Percentiles rank a stretch among this genome's conserved stretches.
Evolutionary conservation across 2,113 vertebrate species (phyloP).

Genomic region (Dasyornis broadbenti): DNA sequence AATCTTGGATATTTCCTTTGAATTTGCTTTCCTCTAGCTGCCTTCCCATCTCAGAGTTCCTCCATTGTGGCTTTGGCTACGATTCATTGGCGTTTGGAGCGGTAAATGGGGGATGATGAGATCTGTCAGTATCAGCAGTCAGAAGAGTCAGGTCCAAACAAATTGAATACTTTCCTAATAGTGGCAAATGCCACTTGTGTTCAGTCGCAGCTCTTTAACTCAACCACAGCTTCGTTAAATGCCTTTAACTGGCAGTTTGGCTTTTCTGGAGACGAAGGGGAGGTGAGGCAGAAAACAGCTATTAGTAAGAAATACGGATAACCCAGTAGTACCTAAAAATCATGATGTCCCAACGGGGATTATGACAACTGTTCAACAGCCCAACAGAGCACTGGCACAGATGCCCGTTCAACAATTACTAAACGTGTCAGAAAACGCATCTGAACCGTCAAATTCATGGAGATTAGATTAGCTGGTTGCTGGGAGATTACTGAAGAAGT

Average conservation of each 20-base stretch:
- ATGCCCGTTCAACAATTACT: accelerated
- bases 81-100: not conserved
- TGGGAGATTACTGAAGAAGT: not conserved
- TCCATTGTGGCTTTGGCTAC: not conserved
- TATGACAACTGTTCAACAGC: accelerated
- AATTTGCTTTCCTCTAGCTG: not conserved
- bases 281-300: not conserved
- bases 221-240: not conserved
- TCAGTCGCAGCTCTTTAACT: not conserved
- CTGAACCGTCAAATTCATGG: not conserved
- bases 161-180: not conserved
- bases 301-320: not conserved
- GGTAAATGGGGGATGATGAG: not conserved
- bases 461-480: not conserved
- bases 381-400: accelerated
- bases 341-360: not conserved
- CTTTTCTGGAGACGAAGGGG: not conserved
- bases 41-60: not conserved
- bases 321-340: not conserved
- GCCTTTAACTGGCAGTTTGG: not conserved
- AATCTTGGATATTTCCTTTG: not conserved
- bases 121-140: not conserved
- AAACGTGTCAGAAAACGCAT: not conserved
- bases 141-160: not conserved
- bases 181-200: not conserved